Base-by-base conservation (phyloP, 2,113 vertebrate genomes). In the Elephantulus edwardii region DNA sequence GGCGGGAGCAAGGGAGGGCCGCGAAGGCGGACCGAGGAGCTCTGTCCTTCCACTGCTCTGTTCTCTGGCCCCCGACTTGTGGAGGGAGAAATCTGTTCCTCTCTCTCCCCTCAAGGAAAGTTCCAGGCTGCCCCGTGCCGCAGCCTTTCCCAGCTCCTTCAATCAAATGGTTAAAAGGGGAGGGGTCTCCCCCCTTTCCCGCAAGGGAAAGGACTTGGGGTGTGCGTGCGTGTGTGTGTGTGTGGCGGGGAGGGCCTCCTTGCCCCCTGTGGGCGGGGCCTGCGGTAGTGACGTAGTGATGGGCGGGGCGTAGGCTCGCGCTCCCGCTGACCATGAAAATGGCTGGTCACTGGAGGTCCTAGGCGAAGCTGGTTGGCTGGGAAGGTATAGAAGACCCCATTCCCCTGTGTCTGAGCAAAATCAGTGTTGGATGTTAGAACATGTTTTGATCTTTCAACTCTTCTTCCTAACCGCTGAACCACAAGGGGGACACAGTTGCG, bases 151-250 rank as follows among this genome's bases (percentile, higher is more conserved):
- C 40, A 0, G 77, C 44, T 46, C 26, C 42, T 35, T 28, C 24
- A 1, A 70, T 70, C 81, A 8, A 64, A 13, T 22, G 84, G 81
- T 79, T 82, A 66, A 56, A 60, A 79, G 89, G 76, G 92, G 71
- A 76, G 87, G 87, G 93, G 93, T 85, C 92, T 72, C 81, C 11
- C 72, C 60, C n/a, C n/a, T n/a, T n/a, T n/a, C n/a, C n/a, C n/a
- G n/a, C n/a, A n/a, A 5, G 62, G 88, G 35, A 8, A 14, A 14
- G 75, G 46, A 16, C 56, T 80, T 60, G 81, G 68, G 89, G 91
- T n/a, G 95, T 89, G 28, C 3, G 60, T 30, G 9, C 33, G 26
- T 68, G 64, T 68, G 66, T n/a, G 62, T 11, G 62, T 64, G 62
- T 11, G 93, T 83, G 88, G 86, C 86, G 58, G 64, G 91, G 83